Base-by-base conservation (phyloP, 2,113 vertebrate genomes). In the Emydura subglobosa region DNA sequence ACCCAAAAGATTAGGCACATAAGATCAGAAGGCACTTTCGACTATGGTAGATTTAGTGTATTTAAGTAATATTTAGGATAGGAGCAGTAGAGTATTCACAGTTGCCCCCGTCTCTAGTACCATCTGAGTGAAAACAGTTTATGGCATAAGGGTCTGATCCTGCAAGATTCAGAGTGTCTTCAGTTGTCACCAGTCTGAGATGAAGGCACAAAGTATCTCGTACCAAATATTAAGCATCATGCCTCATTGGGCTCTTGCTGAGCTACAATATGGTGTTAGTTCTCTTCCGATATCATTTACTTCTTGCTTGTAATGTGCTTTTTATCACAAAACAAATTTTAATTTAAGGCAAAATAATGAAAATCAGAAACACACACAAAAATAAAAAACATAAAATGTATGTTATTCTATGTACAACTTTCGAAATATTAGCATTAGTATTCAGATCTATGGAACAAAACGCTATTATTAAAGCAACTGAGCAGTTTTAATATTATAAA, bases 401-500 rank as follows among this genome's bases (percentile, higher is more conserved):
- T 78, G 74, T 89, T 96, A 89, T 94, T 88, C 61, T 89, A 22
- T 95, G 80, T 82, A 94, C n/a, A 96, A 44, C 5, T n/a, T 97
- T 95, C 59, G 79, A 89, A 65, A 59, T 87, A 96, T 94, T 97
- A 98, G 95, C 74, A 96, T 98, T 97, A 97, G 86, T 94, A 98
- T 98, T 97, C 96, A 94, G 78, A 98, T 97, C 92, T 97, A 85
- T 96, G 82, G 86, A 94, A 90, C 86, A 97, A 88, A 97, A 97
- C 96, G 93, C 91, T 97, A 97, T 97, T 97, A 98, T 97, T 98
- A 98, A 98, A 97, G 89, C 88, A 97, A 96, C 92, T 94, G 96
- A 98, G 97, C 97, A 96, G 76, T 94, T 98, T 98, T 98, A 97
- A 93, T 98, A 96, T 96, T 98, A 98, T 98, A 97, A 98, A 98